Evolutionary conservation across 2,113 vertebrate species (phyloP).

Genomic region (Eurystomus gularis): DNA sequence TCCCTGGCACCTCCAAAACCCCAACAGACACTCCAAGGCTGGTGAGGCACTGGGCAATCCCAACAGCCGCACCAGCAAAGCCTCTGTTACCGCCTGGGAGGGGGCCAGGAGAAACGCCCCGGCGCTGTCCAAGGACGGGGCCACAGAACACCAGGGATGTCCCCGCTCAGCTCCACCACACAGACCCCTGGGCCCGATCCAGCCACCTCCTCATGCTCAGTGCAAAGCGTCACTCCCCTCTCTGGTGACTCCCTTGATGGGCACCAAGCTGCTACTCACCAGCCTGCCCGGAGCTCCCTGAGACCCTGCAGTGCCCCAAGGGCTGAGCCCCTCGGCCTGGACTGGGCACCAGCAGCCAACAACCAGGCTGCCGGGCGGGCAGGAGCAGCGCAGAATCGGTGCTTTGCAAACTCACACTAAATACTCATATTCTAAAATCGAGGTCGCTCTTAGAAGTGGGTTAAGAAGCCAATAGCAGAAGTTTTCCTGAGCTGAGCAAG

Average conservation of each 20-base stretch:
- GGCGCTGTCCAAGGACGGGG: fast-evolving
- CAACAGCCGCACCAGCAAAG: fast-evolving
- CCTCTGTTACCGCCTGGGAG: background rate
- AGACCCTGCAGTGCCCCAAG: fast-evolving
- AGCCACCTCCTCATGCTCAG: fast-evolving
- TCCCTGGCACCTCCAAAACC: background rate
- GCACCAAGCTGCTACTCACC: fast-evolving
- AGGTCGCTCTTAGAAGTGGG: background rate
- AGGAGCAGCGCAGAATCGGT: background rate
- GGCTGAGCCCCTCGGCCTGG: background rate
- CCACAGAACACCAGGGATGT: fast-evolving
- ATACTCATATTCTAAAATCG: background rate
- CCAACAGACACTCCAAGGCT: fast-evolving
- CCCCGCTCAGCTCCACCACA: fast-evolving
- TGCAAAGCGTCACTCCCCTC: fast-evolving
- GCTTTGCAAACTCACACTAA: fast-evolving
- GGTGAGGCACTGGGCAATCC: background rate
- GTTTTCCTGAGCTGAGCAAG: background rate
- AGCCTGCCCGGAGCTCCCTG: background rate
- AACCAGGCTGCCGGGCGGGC: background rate
- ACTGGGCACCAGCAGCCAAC: background rate
- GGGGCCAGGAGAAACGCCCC: background rate
- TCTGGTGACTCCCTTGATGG: fast-evolving
- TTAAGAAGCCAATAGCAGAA: background rate
- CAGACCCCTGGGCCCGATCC: background rate